Percentiles rank a stretch among this genome's conserved stretches.
Conservation (phyloP, 2,113 vertebrate genomes). For the Saccopteryx leptura region DNA sequence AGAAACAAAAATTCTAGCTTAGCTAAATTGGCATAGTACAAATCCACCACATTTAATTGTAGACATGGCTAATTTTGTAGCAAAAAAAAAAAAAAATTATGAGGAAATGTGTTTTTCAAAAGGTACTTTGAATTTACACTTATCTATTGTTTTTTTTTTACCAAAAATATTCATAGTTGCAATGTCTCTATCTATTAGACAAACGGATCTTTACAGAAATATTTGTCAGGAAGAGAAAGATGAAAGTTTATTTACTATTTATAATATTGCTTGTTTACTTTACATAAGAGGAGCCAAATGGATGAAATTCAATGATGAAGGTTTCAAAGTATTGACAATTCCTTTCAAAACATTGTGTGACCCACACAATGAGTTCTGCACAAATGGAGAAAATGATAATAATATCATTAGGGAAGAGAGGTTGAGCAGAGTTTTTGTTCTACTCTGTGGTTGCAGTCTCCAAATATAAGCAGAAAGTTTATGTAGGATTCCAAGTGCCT, state of each 20-base stretch:
- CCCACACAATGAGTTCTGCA: conserved; percentile 61
- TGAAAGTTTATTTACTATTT: conserved; percentile 21
- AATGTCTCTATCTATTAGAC: not conserved
- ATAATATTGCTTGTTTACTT: conserved; percentile 47
- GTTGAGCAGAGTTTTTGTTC: conserved; percentile 51
- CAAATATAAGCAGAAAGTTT: conserved; percentile 57
- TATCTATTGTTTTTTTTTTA: conserved; percentile 2
- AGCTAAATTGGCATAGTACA: not conserved
- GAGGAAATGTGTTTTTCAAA: not conserved
- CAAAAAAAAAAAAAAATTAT: conserved; percentile 10
- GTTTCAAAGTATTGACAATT: conserved; percentile 65
- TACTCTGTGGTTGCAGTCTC: conserved; percentile 19
- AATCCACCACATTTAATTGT: not conserved
- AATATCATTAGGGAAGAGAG: conserved; percentile 59
- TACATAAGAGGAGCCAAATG: not conserved
- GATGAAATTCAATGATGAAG: conserved; percentile 41
- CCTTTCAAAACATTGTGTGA: conserved; percentile 51
- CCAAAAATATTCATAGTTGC: not conserved
- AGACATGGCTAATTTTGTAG: conserved; percentile 9
- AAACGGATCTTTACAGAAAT: not conserved
- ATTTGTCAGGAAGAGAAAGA: not conserved
- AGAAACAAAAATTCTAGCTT: not conserved
- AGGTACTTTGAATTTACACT: not conserved
- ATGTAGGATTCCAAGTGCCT: not conserved
- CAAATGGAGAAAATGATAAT: conserved; percentile 66